A percentile compares a stretch with the other conserved stretches of the same genome.
phyloP scores from a whole-genome alignment of 2,113 vertebrate species.

The Leucopsar rothschildi region DNA sequence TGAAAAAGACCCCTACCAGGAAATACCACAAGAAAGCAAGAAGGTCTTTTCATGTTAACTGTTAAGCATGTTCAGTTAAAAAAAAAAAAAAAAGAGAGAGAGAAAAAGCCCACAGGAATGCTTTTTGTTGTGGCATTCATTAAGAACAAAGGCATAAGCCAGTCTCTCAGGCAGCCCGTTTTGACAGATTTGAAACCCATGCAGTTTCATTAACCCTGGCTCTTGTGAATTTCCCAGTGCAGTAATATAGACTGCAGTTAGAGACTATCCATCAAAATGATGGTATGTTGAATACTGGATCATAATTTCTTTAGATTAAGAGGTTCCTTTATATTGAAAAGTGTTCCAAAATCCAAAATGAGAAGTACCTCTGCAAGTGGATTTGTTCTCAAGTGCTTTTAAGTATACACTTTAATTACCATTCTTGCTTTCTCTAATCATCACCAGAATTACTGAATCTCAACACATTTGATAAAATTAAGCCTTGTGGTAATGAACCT shows the following conservation, averaged over 20 bases:
- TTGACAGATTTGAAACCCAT: constrained; percentile 61
- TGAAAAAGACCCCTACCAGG: constrained; percentile 32
- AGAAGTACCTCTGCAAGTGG: constrained; percentile 9
- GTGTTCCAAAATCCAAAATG: constrained; percentile 46
- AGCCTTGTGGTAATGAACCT: constrained; percentile 42
- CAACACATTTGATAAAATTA: constrained; percentile 53
- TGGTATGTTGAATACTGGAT: constrained; percentile 63
- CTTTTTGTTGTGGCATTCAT: constrained; percentile 53
- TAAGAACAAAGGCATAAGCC: constrained; percentile 58
- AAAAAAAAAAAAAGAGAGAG: neutral
- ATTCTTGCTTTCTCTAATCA: constrained; percentile 60
- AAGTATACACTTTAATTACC: constrained; percentile 65
- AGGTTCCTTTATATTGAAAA: constrained; percentile 37
- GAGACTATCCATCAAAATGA: constrained; percentile 54
- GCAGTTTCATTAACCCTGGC: constrained; percentile 22
- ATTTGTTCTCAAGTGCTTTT: constrained; percentile 65
- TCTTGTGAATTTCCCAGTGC: neutral
- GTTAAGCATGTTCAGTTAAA: constrained; percentile 10
- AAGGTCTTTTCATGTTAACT: constrained; percentile 51
- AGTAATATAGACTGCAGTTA: constrained; percentile 12
- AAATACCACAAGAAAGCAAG: constrained; percentile 60
- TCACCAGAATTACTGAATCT: constrained; percentile 62
- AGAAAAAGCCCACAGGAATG: constrained; percentile 23
- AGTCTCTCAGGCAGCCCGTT: neutral
- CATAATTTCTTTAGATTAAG: constrained; percentile 63